phyloP scores from a whole-genome alignment of 2,113 vertebrate species.

The Hypanus sabinus region DNA sequence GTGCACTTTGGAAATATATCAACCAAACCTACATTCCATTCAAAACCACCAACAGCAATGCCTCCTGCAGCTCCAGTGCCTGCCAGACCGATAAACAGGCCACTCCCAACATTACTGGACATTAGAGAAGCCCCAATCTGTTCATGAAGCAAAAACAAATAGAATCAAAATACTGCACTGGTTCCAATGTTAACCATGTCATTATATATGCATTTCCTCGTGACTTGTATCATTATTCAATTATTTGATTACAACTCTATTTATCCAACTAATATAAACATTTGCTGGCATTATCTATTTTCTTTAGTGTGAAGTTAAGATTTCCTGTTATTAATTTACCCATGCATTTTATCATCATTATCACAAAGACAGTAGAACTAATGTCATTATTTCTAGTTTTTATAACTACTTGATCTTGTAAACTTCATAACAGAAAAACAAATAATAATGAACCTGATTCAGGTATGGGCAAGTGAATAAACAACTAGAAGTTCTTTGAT shows the following conservation, averaged over 20 bases:
- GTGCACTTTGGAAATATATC: neutral
- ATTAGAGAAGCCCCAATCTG: constrained; percentile 93
- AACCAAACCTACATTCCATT: constrained; percentile 75
- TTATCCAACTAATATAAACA: neutral
- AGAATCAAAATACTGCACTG: neutral
- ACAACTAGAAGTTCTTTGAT: too few species aligned
- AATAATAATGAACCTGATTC: too few species aligned
- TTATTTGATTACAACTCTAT: neutral
- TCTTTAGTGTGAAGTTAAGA: neutral
- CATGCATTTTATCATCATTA: too few species aligned
- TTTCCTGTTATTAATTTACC: neutral
- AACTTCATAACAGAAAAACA: too few species aligned
- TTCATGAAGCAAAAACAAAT: constrained; percentile 23
- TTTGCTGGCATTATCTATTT: neutral
- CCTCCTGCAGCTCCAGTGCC: constrained; percentile 86
- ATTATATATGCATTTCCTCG: neutral
- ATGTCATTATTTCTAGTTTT: neutral
- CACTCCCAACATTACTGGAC: constrained; percentile 92
- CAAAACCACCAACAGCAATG: constrained; percentile 83
- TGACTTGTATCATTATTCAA: neutral
- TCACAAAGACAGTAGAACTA: too few species aligned
- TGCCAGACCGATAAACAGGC: constrained; percentile 80
- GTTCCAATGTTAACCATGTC: neutral
- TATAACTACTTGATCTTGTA: neutral
- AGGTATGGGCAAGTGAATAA: too few species aligned